These are phyloP conservation scores for Clarias fuscus DNA, from an alignment of 2,797 vertebrate genomes.

Conservation along the genomic window DNA sequence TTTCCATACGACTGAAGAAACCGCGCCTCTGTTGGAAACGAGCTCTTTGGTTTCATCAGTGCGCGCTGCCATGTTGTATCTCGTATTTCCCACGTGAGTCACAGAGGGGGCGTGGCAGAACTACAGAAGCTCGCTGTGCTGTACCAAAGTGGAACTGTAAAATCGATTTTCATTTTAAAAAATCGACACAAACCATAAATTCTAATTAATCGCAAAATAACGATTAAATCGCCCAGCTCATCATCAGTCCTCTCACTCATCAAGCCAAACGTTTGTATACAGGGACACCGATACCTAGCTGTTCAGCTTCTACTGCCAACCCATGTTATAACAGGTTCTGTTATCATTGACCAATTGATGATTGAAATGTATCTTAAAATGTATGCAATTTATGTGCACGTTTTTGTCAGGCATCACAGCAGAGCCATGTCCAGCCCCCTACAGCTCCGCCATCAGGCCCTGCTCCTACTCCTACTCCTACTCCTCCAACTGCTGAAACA, in stretches of 20 bases:
- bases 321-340: not conserved
- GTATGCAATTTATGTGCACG: not conserved
- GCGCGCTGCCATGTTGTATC: too few relatives aligned
- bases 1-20: too few relatives aligned
- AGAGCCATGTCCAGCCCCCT: conserved; percentile 62
- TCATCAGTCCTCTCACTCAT: not conserved
- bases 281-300: not conserved
- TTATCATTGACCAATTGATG: not conserved
- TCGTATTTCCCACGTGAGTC: too few relatives aligned
- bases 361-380: not conserved
- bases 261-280: not conserved
- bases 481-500: conserved; percentile 49
- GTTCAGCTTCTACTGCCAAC: not conserved
- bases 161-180: not conserved
- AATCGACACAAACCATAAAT: too few relatives aligned
- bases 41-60: too few relatives aligned
- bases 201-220: too few relatives aligned
- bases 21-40: too few relatives aligned
- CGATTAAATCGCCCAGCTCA: too few relatives aligned
- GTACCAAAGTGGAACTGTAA: too few relatives aligned
- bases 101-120: too few relatives aligned
- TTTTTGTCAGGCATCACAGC: conserved; percentile 67
- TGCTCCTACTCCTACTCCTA: conserved; percentile 12
- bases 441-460: conserved; percentile 40
- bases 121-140: too few relatives aligned